Conservation (phyloP, 2,888 invertebrate genomes). For the Dynastes hyllus region DNA sequence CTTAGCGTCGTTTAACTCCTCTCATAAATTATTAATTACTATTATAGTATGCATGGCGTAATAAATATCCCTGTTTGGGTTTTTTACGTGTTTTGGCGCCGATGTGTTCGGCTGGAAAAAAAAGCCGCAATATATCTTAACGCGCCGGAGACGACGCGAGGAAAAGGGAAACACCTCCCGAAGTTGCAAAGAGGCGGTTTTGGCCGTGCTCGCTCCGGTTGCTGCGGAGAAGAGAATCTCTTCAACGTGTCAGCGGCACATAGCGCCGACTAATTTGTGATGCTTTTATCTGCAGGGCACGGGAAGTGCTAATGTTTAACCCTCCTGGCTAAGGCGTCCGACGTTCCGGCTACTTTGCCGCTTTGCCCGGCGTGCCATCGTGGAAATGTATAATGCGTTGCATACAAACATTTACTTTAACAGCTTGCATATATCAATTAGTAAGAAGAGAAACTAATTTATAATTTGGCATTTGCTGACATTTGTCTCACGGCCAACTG, state of each 20-base stretch:
- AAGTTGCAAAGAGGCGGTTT: slow-evolving; percentile 35
- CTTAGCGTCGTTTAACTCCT: slow-evolving; percentile 22
- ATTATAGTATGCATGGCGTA: slow-evolving; percentile 39
- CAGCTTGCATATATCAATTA: too few species aligned
- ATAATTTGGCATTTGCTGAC: too few species aligned
- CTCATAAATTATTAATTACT: slow-evolving; percentile 43
- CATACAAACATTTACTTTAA: too few species aligned
- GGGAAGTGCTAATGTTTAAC: slow-evolving; percentile 69
- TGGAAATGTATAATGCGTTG: background rate
- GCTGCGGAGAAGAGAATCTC: slow-evolving; percentile 46
- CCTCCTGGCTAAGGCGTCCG: slow-evolving; percentile 59
- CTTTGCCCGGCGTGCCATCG: background rate
- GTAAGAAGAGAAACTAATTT: too few species aligned
- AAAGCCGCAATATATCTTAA: slow-evolving; percentile 40
- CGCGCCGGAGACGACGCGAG: background rate
- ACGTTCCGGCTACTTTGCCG: slow-evolving; percentile 57
- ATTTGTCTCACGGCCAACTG: too few species aligned
- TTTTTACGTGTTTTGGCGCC: slow-evolving; percentile 43
- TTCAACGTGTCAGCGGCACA: slow-evolving; percentile 60
- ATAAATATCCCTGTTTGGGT: slow-evolving; percentile 41
- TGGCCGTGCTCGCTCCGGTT: background rate
- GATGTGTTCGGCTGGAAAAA: slow-evolving; percentile 34
- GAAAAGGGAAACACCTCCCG: background rate
- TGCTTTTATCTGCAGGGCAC: slow-evolving; percentile 67
- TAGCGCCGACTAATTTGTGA: slow-evolving; percentile 67